These are phyloP conservation scores for Heliconius congener DNA, from an alignment of 1,140 invertebrate species.

Conservation along the genomic window DNA sequence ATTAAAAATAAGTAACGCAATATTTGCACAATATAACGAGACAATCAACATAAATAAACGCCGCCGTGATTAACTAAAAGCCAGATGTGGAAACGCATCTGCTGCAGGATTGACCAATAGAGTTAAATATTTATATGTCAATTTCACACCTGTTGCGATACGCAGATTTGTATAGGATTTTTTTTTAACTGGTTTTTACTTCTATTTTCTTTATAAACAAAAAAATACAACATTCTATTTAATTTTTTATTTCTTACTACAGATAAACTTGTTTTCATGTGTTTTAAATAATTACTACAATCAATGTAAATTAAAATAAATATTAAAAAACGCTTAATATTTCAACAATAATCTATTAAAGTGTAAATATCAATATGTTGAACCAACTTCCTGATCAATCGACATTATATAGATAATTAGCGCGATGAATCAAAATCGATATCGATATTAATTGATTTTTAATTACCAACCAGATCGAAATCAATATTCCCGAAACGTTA, in stretches of 20 bases:
- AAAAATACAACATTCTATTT: not conserved
- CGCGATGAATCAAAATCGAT: not conserved
- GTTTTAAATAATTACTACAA: not conserved
- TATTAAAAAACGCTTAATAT: too few relatives aligned
- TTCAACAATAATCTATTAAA: not conserved
- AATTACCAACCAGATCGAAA: slow-evolving; percentile 8
- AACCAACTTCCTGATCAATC: not conserved
- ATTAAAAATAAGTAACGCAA: not conserved
- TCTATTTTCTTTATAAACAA: not conserved
- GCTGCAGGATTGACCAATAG: slow-evolving; percentile 33
- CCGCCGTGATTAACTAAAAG: slow-evolving; percentile 10
- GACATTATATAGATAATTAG: not conserved
- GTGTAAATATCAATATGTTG: not conserved
- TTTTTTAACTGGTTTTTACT: not conserved
- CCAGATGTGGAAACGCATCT: slow-evolving; percentile 39
- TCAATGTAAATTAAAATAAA: not conserved
- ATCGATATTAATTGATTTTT: slow-evolving; percentile 17
- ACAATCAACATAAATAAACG: slow-evolving; percentile 13
- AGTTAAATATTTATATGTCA: slow-evolving; percentile 41
- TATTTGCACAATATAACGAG: not conserved
- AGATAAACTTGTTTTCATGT: too few relatives aligned
- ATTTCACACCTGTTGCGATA: slow-evolving; percentile 36
- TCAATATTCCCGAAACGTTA: slow-evolving; percentile 17
- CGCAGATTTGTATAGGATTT: slow-evolving; percentile 2
- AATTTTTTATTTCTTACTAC: not conserved